phyloP scores from a whole-genome alignment of 2,888 invertebrate genomes.

The Conops quadrifasciatus region DNA sequence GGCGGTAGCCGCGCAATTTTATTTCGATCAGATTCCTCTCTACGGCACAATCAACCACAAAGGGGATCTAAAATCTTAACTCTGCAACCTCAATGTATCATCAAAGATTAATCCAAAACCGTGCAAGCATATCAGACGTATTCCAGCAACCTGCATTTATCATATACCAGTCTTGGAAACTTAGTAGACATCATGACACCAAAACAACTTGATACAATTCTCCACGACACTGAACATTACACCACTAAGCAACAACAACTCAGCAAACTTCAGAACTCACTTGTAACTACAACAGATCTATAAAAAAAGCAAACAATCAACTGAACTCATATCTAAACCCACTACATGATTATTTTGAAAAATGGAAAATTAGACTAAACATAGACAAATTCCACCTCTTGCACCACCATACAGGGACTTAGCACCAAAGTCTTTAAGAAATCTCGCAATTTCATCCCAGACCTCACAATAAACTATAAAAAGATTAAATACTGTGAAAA shows the following conservation, averaged over 20 bases:
- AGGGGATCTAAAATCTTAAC: too few relatives aligned
- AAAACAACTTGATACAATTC: conserved; percentile 1
- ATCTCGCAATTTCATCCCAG: not conserved
- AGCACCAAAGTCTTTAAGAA: not conserved
- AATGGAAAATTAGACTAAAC: not conserved
- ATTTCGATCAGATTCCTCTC: too few relatives aligned
- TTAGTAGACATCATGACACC: not conserved
- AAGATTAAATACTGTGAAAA: not conserved
- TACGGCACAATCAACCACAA: too few relatives aligned
- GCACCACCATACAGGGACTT: not conserved
- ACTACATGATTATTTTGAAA: not conserved
- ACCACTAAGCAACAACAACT: not conserved
- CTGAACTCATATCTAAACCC: not conserved
- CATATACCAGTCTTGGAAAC: conserved; percentile 1
- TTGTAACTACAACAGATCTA: not conserved
- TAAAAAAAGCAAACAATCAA: not conserved
- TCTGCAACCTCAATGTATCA: conserved; percentile 5
- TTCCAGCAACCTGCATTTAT: conserved; percentile 2
- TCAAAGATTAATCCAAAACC: not conserved
- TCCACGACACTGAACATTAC: not conserved
- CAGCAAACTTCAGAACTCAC: not conserved
- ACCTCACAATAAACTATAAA: not conserved
- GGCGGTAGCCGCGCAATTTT: too few relatives aligned
- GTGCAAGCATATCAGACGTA: not conserved
- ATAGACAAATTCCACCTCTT: too few relatives aligned